Evolutionary conservation across 2,113 vertebrate genomes (phyloP).

Genomic region (Notiomystis cincta): DNA sequence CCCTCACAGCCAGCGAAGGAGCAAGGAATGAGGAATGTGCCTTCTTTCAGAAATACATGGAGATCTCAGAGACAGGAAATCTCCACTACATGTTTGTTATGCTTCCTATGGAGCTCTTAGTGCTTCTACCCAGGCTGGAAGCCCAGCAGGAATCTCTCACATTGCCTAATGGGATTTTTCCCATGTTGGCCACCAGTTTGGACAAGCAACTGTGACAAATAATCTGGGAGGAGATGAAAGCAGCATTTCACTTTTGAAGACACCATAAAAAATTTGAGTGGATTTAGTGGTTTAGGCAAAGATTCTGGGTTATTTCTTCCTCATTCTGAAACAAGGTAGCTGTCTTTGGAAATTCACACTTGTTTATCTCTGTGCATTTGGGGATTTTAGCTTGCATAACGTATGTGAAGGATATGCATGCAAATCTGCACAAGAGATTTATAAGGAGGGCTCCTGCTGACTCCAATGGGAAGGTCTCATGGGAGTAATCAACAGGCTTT

Average conservation of each 20-base stretch:
- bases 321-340: neutral
- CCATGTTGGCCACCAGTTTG: neutral
- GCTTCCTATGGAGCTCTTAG: neutral
- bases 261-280: neutral
- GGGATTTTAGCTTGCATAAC: neutral
- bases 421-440: neutral
- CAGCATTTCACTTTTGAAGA: neutral
- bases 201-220: neutral
- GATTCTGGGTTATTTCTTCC: neutral
- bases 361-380: constrained; percentile 6
- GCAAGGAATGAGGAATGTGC: neutral
- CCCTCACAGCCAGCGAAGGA: neutral
- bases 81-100: neutral
- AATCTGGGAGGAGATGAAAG: constrained; percentile 7
- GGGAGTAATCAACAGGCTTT: neutral
- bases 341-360: neutral
- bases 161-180: neutral
- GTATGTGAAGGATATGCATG: neutral
- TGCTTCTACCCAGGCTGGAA: neutral
- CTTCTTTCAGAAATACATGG: neutral
- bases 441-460: neutral
- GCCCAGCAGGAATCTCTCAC: neutral
- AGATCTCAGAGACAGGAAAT: neutral
- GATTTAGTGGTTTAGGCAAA: constrained; percentile 17
- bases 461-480: neutral